A percentile compares a stretch with the other conserved stretches of the same genome.
phyloP scores from a whole-genome alignment of 2,888 invertebrate species.

The Drosophila suboccidentalis region DNA sequence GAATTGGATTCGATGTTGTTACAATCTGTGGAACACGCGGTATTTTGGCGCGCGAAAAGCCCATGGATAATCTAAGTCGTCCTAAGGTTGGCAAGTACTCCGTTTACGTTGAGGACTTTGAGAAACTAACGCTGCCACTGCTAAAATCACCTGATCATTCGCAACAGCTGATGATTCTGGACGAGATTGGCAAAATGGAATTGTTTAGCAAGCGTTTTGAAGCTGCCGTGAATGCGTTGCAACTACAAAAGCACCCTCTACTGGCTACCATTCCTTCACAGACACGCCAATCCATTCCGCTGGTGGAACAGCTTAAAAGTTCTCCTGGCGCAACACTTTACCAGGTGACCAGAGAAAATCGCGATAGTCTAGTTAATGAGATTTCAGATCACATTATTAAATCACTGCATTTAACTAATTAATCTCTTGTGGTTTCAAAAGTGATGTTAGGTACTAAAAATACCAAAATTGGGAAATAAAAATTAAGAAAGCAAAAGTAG shows the following conservation, averaged over 20 bases:
- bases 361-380: conserved; percentile 62
- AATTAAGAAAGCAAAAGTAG: too few relatives aligned
- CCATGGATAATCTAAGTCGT: conserved; percentile 36
- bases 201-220: conserved; percentile 79
- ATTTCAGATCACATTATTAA: conserved; percentile 55
- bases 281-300: conserved; percentile 46
- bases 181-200: conserved; percentile 85
- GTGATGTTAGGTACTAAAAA: too few relatives aligned
- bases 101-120: conserved; percentile 88
- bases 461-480: too few relatives aligned
- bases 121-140: conserved; percentile 87
- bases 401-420: conserved; percentile 13
- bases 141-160: conserved; percentile 26
- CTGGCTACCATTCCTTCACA: conserved; percentile 79
- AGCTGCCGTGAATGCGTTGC: conserved; percentile 49
- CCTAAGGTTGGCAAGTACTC: conserved; percentile 88
- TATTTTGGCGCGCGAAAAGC: conserved; percentile 85
- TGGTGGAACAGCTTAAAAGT: conserved; percentile 72
- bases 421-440: too few relatives aligned
- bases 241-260: conserved; percentile 50
- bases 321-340: conserved; percentile 39
- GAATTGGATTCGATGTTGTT: conserved; percentile 89
- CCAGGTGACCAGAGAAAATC: conserved; percentile 76
- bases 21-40: conserved; percentile 86
- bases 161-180: conserved; percentile 76